phyloP scores from a whole-genome alignment of 2,888 invertebrate species.

The Tipula helvola region DNA sequence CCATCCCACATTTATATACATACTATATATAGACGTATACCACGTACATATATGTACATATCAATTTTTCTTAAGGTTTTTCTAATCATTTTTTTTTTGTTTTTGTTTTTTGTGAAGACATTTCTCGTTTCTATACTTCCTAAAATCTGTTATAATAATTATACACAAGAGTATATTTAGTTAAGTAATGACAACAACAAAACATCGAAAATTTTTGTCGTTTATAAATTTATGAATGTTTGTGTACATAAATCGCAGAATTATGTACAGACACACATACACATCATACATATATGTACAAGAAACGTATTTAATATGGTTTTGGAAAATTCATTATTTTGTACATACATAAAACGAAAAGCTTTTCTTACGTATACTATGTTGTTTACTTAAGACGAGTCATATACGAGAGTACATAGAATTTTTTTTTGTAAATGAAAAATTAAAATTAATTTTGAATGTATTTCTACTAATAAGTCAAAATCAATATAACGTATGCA shows the following conservation, averaged over 20 bases:
- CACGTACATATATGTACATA: not conserved
- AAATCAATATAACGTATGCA: not conserved
- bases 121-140: not conserved
- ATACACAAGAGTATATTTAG: not conserved
- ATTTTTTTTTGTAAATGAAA: not conserved
- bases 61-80: not conserved
- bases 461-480: not conserved
- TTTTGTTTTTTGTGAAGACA: not conserved
- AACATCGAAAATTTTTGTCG: not conserved
- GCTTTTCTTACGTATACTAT: not conserved
- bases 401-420: not conserved
- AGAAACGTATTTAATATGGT: not conserved
- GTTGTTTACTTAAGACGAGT: not conserved
- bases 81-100: not conserved
- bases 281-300: not conserved
- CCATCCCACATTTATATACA: not conserved
- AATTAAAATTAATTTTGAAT: not conserved
- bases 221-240: not conserved
- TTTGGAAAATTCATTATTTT: not conserved
- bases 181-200: not conserved
- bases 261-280: not conserved
- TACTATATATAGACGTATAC: not conserved
- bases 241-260: not conserved
- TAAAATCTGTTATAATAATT: conserved; percentile 4
- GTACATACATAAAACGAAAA: not conserved